Base-by-base conservation (phyloP, 2,113 vertebrate genomes). In the Peromyscus leucopus region DNA sequence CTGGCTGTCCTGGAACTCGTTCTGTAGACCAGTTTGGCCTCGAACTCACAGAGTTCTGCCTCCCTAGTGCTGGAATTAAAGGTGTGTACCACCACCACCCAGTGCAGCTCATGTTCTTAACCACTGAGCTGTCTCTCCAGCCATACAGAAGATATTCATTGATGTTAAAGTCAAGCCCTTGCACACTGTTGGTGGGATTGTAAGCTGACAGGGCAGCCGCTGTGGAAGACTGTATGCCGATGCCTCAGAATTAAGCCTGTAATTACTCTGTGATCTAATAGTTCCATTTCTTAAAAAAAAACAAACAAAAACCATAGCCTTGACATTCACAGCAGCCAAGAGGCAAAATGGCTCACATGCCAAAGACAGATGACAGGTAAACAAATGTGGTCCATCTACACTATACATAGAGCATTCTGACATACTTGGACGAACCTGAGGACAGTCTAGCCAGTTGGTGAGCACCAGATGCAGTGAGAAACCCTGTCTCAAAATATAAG, bases 311-410 rank as follows among this genome's bases (percentile, higher is more conserved):
- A 48, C 3, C 28, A 13, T 55, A 11, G 33, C 72, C 57, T 4
- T 36, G 1, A 42, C 1, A 5, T 19, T 39, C 26, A 15, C 65
- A 4, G 24, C 0, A 28, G 26, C 24, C n/a, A 11, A n/a, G 78
- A 55, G 78, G 33, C 17, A 7, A 8, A 33, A 10, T n/a, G 61
- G 31, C 72, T 59, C 42, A 36, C 26, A 2, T 63, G 65, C 39
- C 39, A 9, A 13, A 31, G 39, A 33, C 75, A 71, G 28, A 48
- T 9, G 75, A 31, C 17, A 26, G 31, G 31, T 65, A 10, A 21
- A 39, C 46, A 82, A n/a, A 5, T 51, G 10, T 33, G 48, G 65
- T 4, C 24, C 9, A 10, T 36, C 22, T 51, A n/a, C 36, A 74
- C 6, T 3, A 0, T 33, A 46, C 26, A 46, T 26, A 55, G 65